Base-by-base conservation (phyloP, 2,888 invertebrate genomes). In the Pomacea canaliculata region DNA sequence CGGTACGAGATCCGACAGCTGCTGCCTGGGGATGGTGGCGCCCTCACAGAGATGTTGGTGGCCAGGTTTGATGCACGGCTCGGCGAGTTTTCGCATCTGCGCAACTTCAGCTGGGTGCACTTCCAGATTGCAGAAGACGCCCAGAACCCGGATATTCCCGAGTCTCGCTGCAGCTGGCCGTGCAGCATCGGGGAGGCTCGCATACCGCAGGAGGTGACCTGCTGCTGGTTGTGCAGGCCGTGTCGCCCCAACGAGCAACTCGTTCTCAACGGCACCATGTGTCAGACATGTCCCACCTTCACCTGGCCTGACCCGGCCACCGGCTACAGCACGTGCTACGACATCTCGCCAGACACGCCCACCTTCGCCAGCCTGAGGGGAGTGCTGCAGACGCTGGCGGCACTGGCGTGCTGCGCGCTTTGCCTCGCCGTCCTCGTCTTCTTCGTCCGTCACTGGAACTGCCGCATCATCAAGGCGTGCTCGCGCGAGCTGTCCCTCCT, bases 391-490 rank as follows among this genome's bases (percentile, higher is more conserved):
- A 51, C 79, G 0, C 37, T 51, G 12, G 65, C 79, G 48, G 69
- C 78, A 0, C 12, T 56, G 16, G 46, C 75, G 4, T 79, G 80
- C 10, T 66, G 80, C 13, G 12, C 72, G 0, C 37, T n/a, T 16
- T 59, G 75, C 13, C 0, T 73, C 16, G 49, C 71, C 7, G 65
- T 79, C 3, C 71, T 73, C 5, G 65, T 60, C 2, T 72, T 72
- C 59, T 83, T 77, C 69, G 37, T 79, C 27, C 51, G 68, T n/a
- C 71, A 76, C 65, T 75, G 81, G 37, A 70, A 81, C 10, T 78
- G 80, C 46, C 79, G 84, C 9, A 79, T 87, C 48, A 88, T 88
- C 74, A 88, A 88, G 76, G 87, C 88, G 7, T 82, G 85, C 1
- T 85, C 85, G 65, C 76, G 84, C 23, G 87, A 86, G 65, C 81